Evolutionary conservation across 2,888 invertebrate genomes (phyloP).

Genomic region (Drosophila rubida): DNA sequence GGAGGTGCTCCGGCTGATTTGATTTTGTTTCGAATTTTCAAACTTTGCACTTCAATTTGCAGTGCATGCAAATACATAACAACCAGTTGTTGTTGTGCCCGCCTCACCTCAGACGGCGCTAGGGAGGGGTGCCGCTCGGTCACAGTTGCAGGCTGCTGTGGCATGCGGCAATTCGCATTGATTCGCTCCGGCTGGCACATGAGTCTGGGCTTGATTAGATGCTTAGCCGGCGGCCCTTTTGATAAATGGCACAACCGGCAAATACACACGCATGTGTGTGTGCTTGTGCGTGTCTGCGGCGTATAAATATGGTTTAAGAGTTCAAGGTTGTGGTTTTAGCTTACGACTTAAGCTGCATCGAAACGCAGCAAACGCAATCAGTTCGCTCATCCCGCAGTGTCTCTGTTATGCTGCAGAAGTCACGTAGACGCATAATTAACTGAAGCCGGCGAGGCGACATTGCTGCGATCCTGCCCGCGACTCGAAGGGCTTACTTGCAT

Average conservation of each 20-base stretch:
- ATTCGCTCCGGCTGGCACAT: slow-evolving; percentile 65
- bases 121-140: slow-evolving; percentile 18
- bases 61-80: slow-evolving; percentile 66
- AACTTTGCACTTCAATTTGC: slow-evolving; percentile 79
- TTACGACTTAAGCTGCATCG: slow-evolving; percentile 34
- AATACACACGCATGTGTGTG: slow-evolving; percentile 4
- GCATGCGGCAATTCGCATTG: slow-evolving; percentile 68
- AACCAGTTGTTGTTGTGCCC: slow-evolving; percentile 5
- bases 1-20: slow-evolving; percentile 16
- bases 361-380: slow-evolving; percentile 49
- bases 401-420: slow-evolving; percentile 22
- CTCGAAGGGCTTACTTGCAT: slow-evolving; percentile 11
- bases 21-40: slow-evolving; percentile 41
- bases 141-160: slow-evolving; percentile 55
- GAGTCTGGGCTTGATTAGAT: slow-evolving; percentile 71
- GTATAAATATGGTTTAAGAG: slow-evolving; percentile 61
- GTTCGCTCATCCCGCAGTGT: not conserved
- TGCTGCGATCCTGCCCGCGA: slow-evolving; percentile 13
- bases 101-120: slow-evolving; percentile 10
- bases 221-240: slow-evolving; percentile 47
- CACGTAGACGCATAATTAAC: slow-evolving; percentile 76
- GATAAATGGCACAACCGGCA: slow-evolving; percentile 61
- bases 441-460: slow-evolving; percentile 33
- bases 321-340: slow-evolving; percentile 51
- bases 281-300: slow-evolving; percentile 35